A percentile compares a stretch with the other conserved stretches of the same genome.
Conservation (phyloP, 2,888 invertebrate species). For the Glaucopsyche alexis region DNA sequence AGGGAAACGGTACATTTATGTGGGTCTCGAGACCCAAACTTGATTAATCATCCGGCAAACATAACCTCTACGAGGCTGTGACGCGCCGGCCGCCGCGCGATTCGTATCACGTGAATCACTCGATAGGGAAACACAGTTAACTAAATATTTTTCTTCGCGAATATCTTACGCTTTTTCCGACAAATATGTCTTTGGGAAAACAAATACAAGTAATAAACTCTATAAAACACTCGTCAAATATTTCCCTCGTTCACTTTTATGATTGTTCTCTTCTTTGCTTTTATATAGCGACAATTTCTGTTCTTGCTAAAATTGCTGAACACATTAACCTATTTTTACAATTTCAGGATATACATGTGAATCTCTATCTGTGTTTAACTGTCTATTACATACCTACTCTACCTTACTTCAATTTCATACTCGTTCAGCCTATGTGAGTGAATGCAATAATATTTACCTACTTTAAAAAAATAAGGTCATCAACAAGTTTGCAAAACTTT, state of each 20-base stretch:
- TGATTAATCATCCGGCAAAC: constrained; percentile 36
- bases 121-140: constrained; percentile 33
- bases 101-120: constrained; percentile 34
- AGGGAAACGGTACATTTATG: constrained; percentile 36
- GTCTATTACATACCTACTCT: too few species aligned
- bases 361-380: background rate
- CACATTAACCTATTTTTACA: background rate
- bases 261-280: constrained; percentile 12
- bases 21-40: constrained; percentile 34
- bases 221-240: constrained; percentile 16
- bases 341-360: background rate
- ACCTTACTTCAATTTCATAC: too few species aligned
- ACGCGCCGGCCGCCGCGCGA: background rate
- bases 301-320: background rate
- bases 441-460: background rate
- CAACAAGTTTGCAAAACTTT: background rate
- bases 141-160: constrained; percentile 24
- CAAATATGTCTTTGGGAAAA: constrained; percentile 5
- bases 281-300: background rate
- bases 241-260: constrained; percentile 11
- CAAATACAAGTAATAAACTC: background rate
- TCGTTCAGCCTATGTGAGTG: too few species aligned
- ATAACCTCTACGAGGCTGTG: constrained; percentile 27
- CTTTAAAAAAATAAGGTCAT: background rate
- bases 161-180: constrained; percentile 12